Evolutionary conservation across 2,797 vertebrate genomes (phyloP).

Genomic region (Tolypeutes matacus): DNA sequence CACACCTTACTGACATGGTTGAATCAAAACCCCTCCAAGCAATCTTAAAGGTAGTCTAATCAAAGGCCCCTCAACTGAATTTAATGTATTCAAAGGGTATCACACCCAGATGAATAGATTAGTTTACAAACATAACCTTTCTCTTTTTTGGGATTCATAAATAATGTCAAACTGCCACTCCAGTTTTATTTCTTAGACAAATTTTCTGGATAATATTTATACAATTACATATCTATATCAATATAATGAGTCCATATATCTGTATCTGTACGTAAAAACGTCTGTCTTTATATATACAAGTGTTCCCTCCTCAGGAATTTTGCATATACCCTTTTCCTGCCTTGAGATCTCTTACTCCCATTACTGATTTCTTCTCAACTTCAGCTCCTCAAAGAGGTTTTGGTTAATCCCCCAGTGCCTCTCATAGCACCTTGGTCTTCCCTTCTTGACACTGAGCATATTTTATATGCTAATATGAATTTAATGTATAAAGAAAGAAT

Average conservation of each 20-base stretch:
- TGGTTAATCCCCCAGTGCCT: not conserved
- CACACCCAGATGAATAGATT: too few species aligned
- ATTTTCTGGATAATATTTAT: slow-evolving; percentile 27
- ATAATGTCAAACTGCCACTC: too few species aligned
- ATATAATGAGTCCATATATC: not conserved
- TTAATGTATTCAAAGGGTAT: too few species aligned
- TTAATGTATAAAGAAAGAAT: slow-evolving; percentile 35
- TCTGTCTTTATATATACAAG: not conserved
- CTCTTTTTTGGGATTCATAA: too few species aligned
- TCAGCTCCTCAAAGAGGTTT: not conserved
- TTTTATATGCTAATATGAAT: slow-evolving; percentile 28
- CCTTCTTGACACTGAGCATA: slow-evolving; percentile 27
- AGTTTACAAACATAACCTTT: too few species aligned
- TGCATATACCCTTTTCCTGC: not conserved
- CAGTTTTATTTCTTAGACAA: slow-evolving; percentile 41
- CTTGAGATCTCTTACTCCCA: not conserved
- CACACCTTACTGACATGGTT: too few species aligned
- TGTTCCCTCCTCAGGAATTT: not conserved
- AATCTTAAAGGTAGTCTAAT: too few species aligned
- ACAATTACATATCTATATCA: not conserved
- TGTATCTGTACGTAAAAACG: slow-evolving; percentile 7
- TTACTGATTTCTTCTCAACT: not conserved
- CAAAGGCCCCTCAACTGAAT: too few species aligned
- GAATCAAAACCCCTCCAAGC: too few species aligned
- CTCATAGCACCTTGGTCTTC: not conserved